Conservation (phyloP, 2,797 vertebrate genomes). For the Tolypeutes matacus region DNA sequence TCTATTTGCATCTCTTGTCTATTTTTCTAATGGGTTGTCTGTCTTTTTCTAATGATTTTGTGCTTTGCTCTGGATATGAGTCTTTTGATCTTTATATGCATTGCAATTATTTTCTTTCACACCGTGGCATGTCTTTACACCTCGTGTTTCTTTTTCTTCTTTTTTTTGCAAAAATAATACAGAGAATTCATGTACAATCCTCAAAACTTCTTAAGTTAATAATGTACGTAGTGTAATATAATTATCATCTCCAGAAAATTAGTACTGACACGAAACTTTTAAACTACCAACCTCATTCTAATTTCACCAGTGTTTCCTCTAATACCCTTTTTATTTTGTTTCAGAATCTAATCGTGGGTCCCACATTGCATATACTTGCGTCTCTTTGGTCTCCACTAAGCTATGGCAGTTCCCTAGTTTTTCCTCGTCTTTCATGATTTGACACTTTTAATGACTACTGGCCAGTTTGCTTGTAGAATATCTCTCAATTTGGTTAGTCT, state of each 20-base stretch:
- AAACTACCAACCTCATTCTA: background rate
- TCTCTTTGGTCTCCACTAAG: background rate
- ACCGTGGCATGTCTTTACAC: background rate
- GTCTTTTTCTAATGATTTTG: background rate
- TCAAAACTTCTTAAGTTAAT: background rate
- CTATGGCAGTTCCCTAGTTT: background rate
- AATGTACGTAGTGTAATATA: background rate
- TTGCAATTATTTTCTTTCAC: background rate
- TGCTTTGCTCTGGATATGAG: background rate
- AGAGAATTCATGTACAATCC: background rate
- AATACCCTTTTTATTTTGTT: background rate
- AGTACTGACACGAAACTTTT: no score
- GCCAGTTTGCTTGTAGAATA: background rate
- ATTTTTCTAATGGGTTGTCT: background rate
- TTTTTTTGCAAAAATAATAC: background rate
- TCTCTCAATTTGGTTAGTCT: background rate
- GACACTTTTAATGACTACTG: background rate
- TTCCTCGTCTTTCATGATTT: background rate
- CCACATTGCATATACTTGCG: background rate
- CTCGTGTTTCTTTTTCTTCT: background rate
- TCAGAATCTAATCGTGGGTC: background rate
- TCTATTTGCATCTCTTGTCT: background rate
- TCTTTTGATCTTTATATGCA: background rate
- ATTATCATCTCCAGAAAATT: background rate
- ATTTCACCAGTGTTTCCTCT: background rate